Evolutionary conservation across 2,888 invertebrate genomes (phyloP).

Genomic region (Nemapogon koenigi): DNA sequence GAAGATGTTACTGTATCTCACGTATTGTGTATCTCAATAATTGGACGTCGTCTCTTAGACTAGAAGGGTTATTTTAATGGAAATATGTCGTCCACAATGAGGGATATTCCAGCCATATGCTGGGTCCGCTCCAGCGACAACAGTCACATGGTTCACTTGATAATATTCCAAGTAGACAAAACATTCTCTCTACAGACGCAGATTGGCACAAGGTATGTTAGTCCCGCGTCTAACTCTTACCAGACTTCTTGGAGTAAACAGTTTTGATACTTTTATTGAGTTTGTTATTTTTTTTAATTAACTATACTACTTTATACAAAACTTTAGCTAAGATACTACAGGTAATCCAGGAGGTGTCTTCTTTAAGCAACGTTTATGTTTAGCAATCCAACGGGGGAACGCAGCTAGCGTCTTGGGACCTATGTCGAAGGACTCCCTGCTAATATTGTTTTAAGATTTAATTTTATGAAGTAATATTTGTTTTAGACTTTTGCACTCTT

Average conservation of each 20-base stretch:
- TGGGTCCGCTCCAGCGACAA: constrained; percentile 16
- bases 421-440: too few species aligned
- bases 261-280: constrained; percentile 36
- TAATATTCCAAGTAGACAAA: constrained; percentile 45
- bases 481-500: too few species aligned
- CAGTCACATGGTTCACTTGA: constrained; percentile 32
- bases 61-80: constrained; percentile 50
- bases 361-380: too few species aligned
- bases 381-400: too few species aligned
- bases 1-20: too few species aligned
- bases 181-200: constrained; percentile 49
- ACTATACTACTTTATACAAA: neutral
- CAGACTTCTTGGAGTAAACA: constrained; percentile 13
- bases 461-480: too few species aligned
- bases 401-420: too few species aligned
- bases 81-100: constrained; percentile 54
- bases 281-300: neutral
- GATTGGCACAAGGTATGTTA: constrained; percentile 42
- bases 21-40: constrained; percentile 3
- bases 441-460: too few species aligned
- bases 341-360: too few species aligned
- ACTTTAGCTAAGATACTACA: too few species aligned
- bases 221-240: constrained; percentile 17
- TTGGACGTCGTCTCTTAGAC: constrained; percentile 10
- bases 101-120: constrained; percentile 50